Evolutionary conservation across 2,113 vertebrate genomes (phyloP).

Genomic region (Otus sunia): DNA sequence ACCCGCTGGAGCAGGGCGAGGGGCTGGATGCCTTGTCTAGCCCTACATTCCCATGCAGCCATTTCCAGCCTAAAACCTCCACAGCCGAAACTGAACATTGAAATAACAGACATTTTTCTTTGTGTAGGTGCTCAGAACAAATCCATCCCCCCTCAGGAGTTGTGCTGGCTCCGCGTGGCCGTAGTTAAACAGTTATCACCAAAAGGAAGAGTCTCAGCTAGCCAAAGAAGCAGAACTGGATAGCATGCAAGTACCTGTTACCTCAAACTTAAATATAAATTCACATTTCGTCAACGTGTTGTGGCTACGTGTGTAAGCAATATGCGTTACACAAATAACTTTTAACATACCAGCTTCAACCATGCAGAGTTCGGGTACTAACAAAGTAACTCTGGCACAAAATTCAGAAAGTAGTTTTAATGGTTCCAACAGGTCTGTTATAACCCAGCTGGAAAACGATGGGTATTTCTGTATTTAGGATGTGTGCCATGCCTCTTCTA

Average conservation of each 20-base stretch:
- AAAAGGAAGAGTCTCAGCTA: neutral
- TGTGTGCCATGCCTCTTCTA: neutral
- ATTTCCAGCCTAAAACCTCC: neutral
- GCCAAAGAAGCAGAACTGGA: neutral
- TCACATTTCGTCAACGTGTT: neutral
- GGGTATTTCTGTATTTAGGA: neutral
- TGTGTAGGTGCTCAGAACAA: neutral
- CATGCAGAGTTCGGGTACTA: neutral
- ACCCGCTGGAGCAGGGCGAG: neutral
- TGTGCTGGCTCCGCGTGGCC: neutral
- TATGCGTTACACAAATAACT: neutral
- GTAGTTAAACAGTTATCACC: neutral
- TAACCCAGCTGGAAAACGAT: neutral
- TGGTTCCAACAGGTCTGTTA: neutral
- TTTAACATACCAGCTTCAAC: neutral
- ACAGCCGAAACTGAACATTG: neutral
- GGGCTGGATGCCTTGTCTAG: neutral
- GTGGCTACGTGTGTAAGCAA: neutral
- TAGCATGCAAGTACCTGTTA: neutral
- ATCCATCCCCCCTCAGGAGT: rapidly evolving
- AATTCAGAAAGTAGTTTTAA: neutral
- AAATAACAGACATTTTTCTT: neutral
- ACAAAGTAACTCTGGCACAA: neutral
- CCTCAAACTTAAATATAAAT: neutral
- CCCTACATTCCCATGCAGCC: no score